phyloP scores from a whole-genome alignment of 1,140 invertebrate species.

The Leptopilina boulardi region DNA sequence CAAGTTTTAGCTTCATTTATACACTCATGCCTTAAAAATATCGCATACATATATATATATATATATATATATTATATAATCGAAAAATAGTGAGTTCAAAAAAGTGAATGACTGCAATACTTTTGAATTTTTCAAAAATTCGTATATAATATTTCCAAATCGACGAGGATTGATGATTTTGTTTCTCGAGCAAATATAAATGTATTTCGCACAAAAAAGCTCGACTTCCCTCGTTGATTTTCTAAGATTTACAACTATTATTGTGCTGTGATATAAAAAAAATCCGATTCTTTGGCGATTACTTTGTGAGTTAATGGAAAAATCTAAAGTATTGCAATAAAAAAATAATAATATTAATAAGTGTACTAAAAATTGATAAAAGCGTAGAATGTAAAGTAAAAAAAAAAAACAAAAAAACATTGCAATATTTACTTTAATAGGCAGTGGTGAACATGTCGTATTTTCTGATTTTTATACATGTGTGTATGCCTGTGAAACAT shows the following conservation, averaged over 20 bases:
- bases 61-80: background rate
- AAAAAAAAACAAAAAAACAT: too few species aligned
- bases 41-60: slow-evolving; percentile 10
- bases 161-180: background rate
- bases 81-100: slow-evolving; percentile 12
- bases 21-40: slow-evolving; percentile 31
- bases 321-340: slow-evolving; percentile 48
- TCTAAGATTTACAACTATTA: slow-evolving; percentile 1
- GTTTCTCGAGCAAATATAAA: slow-evolving; percentile 9
- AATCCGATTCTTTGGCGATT: slow-evolving; percentile 22
- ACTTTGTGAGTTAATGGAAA: slow-evolving; percentile 28
- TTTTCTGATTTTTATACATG: slow-evolving; percentile 53
- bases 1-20: slow-evolving; percentile 15
- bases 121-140: slow-evolving; percentile 42
- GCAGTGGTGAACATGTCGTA: slow-evolving; percentile 45
- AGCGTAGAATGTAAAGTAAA: slow-evolving; percentile 31
- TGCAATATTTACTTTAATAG: slow-evolving; percentile 45
- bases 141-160: background rate
- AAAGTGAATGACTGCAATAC: slow-evolving; percentile 36
- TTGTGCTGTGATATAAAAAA: slow-evolving; percentile 32
- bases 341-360: slow-evolving; percentile 34
- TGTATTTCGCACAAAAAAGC: slow-evolving; percentile 16
- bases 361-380: slow-evolving; percentile 35
- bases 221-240: slow-evolving; percentile 19
- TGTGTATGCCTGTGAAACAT: slow-evolving; percentile 17